Conservation (phyloP, 2,113 vertebrate species). For the Osmerus mordax region DNA sequence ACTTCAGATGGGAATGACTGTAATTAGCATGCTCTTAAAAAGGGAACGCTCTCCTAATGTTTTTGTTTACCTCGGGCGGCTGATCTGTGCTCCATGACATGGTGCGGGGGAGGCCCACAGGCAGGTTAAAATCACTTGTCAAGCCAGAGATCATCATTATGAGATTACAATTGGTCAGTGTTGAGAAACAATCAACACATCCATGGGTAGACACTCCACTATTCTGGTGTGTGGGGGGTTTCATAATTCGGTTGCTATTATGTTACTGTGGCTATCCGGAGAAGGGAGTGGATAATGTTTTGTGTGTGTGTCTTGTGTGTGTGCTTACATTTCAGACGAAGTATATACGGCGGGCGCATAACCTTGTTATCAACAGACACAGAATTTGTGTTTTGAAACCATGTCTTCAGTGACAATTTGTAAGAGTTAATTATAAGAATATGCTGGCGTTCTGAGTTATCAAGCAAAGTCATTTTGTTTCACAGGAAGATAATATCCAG, state of each 20-base stretch:
- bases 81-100: conserved; percentile 72
- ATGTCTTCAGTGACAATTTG: conserved; percentile 58
- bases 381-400: conserved; percentile 33
- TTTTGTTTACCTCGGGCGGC: conserved; percentile 74
- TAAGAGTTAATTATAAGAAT: conserved; percentile 60
- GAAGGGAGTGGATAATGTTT: conserved; percentile 1
- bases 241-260: conserved; percentile 55
- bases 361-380: conserved; percentile 51
- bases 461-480: conserved; percentile 65
- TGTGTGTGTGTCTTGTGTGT: conserved; percentile 33
- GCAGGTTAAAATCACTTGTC: conserved; percentile 80
- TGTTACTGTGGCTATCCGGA: conserved; percentile 36
- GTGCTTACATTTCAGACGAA: neutral
- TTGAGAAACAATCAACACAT: conserved; percentile 69
- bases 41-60: conserved; percentile 71
- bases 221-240: conserved; percentile 32
- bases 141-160: conserved; percentile 77
- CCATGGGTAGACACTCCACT: conserved; percentile 61
- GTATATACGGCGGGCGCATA: conserved; percentile 13
- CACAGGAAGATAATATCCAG: conserved; percentile 66
- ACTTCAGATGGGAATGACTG: conserved; percentile 76
- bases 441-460: conserved; percentile 57
- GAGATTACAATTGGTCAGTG: conserved; percentile 77
- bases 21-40: conserved; percentile 80
- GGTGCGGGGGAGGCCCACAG: conserved; percentile 69